Percentiles rank a stretch among this genome's conserved stretches.
Conservation (phyloP, 1,140 invertebrate genomes). For the Brachionus asplanchnoidis region DNA sequence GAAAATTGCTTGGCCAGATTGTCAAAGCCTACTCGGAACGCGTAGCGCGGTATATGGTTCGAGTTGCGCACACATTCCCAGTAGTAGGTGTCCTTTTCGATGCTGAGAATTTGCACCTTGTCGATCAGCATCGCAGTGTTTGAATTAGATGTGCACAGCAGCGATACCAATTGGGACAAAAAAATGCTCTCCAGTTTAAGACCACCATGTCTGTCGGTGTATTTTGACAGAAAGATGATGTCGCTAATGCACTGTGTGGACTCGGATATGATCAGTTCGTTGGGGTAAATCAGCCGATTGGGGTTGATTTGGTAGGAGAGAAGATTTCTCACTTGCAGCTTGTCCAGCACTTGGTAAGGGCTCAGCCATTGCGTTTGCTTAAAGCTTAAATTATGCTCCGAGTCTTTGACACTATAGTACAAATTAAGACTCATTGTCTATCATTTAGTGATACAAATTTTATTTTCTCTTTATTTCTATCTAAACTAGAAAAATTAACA, state of each 20-base stretch:
- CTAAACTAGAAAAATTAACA: neutral
- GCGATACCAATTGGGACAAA: neutral
- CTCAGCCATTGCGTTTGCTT: neutral
- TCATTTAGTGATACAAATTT: neutral
- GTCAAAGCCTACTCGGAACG: conserved; percentile 16
- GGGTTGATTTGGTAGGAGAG: neutral
- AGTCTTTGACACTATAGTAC: conserved; percentile 8
- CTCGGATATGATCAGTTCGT: conserved; percentile 1
- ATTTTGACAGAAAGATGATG: neutral
- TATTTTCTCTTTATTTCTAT: neutral
- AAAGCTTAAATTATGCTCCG: conserved; percentile 3
- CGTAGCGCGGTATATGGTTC: neutral
- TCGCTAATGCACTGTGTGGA: neutral
- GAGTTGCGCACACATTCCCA: neutral
- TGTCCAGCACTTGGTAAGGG: conserved; percentile 18
- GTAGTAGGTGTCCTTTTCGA: conserved; percentile 27
- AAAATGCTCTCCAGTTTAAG: conserved; percentile 24
- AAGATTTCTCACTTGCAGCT: neutral
- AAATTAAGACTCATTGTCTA: conserved; percentile 13
- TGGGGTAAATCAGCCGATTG: neutral
- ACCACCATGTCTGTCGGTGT: neutral
- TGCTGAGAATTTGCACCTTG: neutral
- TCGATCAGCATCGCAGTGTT: neutral
- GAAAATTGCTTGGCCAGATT: conserved; percentile 25
- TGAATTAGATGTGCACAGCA: neutral